Base-by-base conservation (phyloP, 2,888 invertebrate species). In the Kryphioiulus occultus region DNA sequence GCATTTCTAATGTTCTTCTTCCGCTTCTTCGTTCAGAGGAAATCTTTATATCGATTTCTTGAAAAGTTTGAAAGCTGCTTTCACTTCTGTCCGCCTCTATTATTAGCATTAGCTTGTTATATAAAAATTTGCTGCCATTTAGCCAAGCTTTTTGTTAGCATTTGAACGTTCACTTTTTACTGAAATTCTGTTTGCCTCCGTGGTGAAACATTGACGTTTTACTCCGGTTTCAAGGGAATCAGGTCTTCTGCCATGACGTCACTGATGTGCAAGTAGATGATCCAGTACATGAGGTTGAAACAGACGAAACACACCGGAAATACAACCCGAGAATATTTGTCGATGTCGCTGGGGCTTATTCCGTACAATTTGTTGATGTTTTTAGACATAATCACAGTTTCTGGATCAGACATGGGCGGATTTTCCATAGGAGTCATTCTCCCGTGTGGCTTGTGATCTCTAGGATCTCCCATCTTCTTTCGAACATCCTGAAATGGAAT, bases 261-360 rank as follows among this genome's bases (percentile, higher is more conserved):
- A 92, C 97, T 97, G 92, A 98, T 97, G 94, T 98, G 97, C 91
- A 98, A 94, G 92, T 98, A 98, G 92, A 98, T 97, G 93, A 98
- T 97, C 98, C 98, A 98, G 94, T 98, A 98, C 97, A 98, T 97
- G 91, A 98, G 95, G 93, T 99, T 99, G 95, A 99, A 99, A 93
- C 98, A 96, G 90, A 99, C 96, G 94, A 99, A 99, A 94, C 98
- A 97, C 91, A 98, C 97, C 88, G 99, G 99, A 93, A 99, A 99
- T 91, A 98, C 96, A 93, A 99, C 97, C 92, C 99, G 95, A 89
- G 99, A 98, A 93, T 99, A 99, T 94, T 99, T 99, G 95, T 99
- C 99, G 93, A 99, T 99, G 93, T 98, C 98, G 92, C 98, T 98
- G 89, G 98, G 98, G 91, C 97, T 97, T 92, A 97, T 96, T 91